Base-by-base conservation (phyloP, 2,113 vertebrate species). In the Passer montanus region DNA sequence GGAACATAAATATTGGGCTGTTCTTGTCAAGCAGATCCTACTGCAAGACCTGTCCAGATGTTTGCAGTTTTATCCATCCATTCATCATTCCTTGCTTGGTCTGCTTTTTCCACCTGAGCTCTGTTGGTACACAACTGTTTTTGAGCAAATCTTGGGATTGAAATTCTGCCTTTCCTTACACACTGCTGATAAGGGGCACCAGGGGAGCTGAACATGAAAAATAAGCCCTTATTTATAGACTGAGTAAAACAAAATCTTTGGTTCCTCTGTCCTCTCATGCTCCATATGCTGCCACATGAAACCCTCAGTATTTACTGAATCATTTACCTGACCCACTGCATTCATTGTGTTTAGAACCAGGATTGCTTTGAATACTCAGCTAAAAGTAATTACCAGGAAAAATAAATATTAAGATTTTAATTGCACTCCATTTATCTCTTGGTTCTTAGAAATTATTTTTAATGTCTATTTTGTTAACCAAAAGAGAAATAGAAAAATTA, bases 191-290 rank as follows among this genome's bases (percentile, higher is more conserved):
- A 10, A 26, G 18, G 18, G 17, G 13, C 16, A 19, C 18, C 15
- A 62, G 10, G 24, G 26, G 21, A 77, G 30, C 7, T 59, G 46
- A 52, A 90, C 59, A 53, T 12, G 3, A 47, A 89, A 90, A 89
- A 31, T 22, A 33, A 84, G 3, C 18, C 14, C 3, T 74, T 83
- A 37, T 73, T 82, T 62, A 47, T 2, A 0, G 11, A 15, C 5
- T 35, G 30, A 20, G 6, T 39, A 39, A 82, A 89, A 43, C 1
- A 3, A 50, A n/a, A 21, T 44, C 14, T 83, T 73, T 44, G 37
- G 33, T 67, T 15, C 3, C 26, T 67, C 18, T n/a, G 10, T 67
- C 35, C 49, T 47, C 47, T 28, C 0, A 0, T 62, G 30, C 4
- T 74, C 44, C 37, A 72, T 28, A 7, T 35, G 49, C 72, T 67